Evolutionary conservation across 2,888 invertebrate genomes (phyloP).

Genomic region (Caenorhabditis angaria): DNA sequence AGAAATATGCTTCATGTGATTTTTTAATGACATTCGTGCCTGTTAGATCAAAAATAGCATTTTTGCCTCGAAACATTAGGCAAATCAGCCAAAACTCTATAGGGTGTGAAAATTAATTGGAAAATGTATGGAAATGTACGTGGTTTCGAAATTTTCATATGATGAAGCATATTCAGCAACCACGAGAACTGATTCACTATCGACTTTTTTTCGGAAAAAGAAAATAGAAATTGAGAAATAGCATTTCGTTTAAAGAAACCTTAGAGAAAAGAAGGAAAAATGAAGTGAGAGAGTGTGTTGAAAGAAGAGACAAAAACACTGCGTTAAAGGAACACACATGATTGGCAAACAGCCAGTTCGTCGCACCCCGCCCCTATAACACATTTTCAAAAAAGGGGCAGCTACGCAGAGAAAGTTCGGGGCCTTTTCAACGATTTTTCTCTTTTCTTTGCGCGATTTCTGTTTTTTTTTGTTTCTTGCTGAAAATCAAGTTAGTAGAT

Average conservation of each 20-base stretch:
- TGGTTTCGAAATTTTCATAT: not conserved
- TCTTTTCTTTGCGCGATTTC: slow-evolving; percentile 11
- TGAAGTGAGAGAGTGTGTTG: slow-evolving; percentile 3
- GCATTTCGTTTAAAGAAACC: not conserved
- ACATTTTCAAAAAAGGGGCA: slow-evolving; percentile 31
- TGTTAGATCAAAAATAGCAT: too few species aligned
- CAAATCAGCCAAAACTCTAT: too few species aligned
- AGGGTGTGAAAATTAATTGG: too few species aligned
- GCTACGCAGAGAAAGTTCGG: slow-evolving; percentile 45
- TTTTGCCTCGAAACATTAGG: too few species aligned
- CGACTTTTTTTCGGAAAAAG: not conserved
- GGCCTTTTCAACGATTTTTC: slow-evolving; percentile 19
- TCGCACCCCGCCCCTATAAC: slow-evolving; percentile 44
- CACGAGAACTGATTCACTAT: slow-evolving; percentile 6
- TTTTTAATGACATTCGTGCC: too few species aligned
- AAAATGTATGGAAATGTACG: too few species aligned
- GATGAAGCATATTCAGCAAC: not conserved
- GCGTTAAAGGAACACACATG: slow-evolving; percentile 12
- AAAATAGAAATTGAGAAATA: slow-evolving; percentile 25
- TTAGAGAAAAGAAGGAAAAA: slow-evolving; percentile 13
- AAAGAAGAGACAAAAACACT: slow-evolving; percentile 7
- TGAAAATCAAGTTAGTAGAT: not conserved
- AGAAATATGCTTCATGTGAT: too few species aligned
- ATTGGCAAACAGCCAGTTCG: slow-evolving; percentile 42
- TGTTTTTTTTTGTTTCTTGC: slow-evolving; percentile 7